phyloP scores from a whole-genome alignment of 2,797 vertebrate genomes.

The Molossus alvarezi region DNA sequence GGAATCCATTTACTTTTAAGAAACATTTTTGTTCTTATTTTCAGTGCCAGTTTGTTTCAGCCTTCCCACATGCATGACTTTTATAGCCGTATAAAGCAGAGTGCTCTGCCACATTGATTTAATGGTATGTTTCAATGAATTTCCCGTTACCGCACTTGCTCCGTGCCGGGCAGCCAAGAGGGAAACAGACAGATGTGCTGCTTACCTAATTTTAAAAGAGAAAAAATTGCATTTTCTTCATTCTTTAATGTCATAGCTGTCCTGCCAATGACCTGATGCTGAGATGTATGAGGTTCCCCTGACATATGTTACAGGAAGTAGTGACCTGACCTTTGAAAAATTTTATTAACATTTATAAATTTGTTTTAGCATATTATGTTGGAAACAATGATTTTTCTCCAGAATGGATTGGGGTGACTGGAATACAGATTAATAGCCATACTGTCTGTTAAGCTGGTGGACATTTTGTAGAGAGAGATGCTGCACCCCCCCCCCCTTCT shows the following conservation, averaged over 20 bases:
- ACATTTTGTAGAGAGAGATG: neutral
- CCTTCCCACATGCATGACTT: slow-evolving; percentile 68
- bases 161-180: slow-evolving; percentile 57
- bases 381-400: slow-evolving; percentile 73
- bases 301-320: slow-evolving; percentile 74
- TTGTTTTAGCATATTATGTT: slow-evolving; percentile 82
- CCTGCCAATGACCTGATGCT: slow-evolving; percentile 83
- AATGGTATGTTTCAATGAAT: slow-evolving; percentile 79
- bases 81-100: slow-evolving; percentile 35
- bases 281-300: slow-evolving; percentile 82
- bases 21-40: slow-evolving; percentile 51
- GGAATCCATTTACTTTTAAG: slow-evolving; percentile 62
- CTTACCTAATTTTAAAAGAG: slow-evolving; percentile 77
- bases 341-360: slow-evolving; percentile 89
- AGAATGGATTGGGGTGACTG: slow-evolving; percentile 65
- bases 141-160: slow-evolving; percentile 66
- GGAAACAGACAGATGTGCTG: slow-evolving; percentile 62
- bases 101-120: slow-evolving; percentile 80
- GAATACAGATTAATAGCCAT: slow-evolving; percentile 41
- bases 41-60: slow-evolving; percentile 46
- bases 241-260: slow-evolving; percentile 87
- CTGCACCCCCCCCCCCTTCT: neutral
- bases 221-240: slow-evolving; percentile 78
- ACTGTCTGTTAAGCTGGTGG: neutral
- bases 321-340: slow-evolving; percentile 88